Base-by-base conservation (phyloP, 2,797 vertebrate species). In the Synaphobranchus kaupii region DNA sequence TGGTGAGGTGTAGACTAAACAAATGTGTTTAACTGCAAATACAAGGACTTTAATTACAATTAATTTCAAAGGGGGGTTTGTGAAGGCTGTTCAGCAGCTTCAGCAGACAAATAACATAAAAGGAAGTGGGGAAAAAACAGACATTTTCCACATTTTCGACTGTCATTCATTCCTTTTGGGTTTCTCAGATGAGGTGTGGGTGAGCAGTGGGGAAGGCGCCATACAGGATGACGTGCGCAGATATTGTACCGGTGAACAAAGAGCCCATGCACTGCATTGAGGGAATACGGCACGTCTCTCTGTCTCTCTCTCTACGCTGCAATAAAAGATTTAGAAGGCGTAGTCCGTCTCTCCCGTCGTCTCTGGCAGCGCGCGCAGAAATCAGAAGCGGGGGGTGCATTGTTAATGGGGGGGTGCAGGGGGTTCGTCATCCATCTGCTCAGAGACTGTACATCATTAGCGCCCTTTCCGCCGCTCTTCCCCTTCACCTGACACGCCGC, bases 391-490 rank as follows among this genome's bases (percentile, higher is more conserved):
- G 39, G 39, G 39, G 52, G 56, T 83, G 12, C n/a, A 83, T 83
- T 83, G 56, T 83, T 83, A 56, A 83, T 83, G 28, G 10, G 17
- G 47, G 82, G 82, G 82, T 83, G 82, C n/a, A 5, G 52, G 82
- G 52, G 13, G 50, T 56, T 83, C 34, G 82, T 12, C 50, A 83
- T 83, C 82, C 82, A 31, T 83, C 82, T 83, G 82, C 80, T 50
- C 47, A 6, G 44, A 44, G 44, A 52, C 82, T 83, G 82, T 83
- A 34, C 50, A 54, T 83, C 82, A 83, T 83, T 83, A 83, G 82
- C 28, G n/a, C 50, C n/a, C 82, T 83, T 48, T 83, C 82, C 25
- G 4, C 34, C 34, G 73, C 7, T 20, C 73, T 78, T 47, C 47
- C 63, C 73, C 47, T n/a, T 81, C 78, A 81, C 78, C 78, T 81